These are phyloP conservation scores for Athene cunicularia DNA, from an alignment of 2,113 vertebrate genomes.

Conservation along the genomic window DNA sequence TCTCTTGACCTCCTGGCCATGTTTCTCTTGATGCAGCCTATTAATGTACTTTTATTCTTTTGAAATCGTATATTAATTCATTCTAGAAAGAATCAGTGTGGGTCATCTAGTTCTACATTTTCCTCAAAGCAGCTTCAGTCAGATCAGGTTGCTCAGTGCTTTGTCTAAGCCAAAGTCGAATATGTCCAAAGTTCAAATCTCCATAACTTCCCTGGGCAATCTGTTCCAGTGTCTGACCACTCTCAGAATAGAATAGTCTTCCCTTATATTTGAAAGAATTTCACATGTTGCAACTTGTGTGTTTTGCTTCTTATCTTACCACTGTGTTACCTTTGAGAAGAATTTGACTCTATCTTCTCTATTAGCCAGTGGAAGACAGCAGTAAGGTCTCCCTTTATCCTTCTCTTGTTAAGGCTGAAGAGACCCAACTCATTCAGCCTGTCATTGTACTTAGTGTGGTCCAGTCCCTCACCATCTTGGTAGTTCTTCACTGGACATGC, in stretches of 20 bases:
- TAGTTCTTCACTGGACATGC: background rate
- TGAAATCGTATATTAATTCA: background rate
- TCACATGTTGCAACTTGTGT: background rate
- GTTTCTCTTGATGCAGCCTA: background rate
- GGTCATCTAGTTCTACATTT: background rate
- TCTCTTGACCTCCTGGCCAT: rapidly evolving
- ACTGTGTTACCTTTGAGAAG: background rate
- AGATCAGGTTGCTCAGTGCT: background rate
- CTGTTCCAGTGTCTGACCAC: background rate
- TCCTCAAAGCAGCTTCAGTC: background rate
- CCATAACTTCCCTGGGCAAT: background rate
- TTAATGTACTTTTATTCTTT: background rate
- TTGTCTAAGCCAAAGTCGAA: background rate
- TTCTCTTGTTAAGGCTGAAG: background rate
- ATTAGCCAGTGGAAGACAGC: background rate
- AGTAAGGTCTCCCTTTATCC: background rate
- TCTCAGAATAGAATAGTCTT: background rate
- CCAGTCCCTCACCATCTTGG: background rate
- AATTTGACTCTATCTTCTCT: background rate
- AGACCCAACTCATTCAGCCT: background rate
- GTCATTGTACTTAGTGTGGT: background rate
- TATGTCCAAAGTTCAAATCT: background rate
- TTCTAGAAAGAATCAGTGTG: background rate
- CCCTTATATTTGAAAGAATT: background rate
- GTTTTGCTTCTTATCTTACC: background rate